These are phyloP conservation scores for Brevimyrus niger DNA, from an alignment of 2,113 vertebrate species.

Conservation along the genomic window DNA sequence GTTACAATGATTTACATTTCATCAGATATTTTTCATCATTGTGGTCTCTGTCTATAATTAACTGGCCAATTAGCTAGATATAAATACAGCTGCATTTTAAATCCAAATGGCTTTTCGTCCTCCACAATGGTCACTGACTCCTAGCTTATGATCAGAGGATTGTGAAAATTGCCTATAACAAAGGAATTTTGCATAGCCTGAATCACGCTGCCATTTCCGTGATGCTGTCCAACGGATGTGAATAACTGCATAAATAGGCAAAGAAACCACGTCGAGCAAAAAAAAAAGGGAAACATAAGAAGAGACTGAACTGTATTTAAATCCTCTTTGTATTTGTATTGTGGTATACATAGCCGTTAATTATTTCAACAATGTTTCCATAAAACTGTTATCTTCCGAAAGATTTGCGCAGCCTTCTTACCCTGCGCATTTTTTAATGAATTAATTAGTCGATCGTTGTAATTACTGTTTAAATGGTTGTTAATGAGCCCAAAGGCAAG, in stretches of 20 bases:
- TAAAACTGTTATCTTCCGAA: conserved; percentile 57
- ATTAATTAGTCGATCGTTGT: conserved; percentile 72
- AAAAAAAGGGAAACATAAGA: conserved; percentile 40
- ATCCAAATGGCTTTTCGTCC: conserved; percentile 41
- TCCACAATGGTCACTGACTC: conserved; percentile 36
- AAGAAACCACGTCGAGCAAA: conserved; percentile 23
- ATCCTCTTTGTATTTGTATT: conserved; percentile 50
- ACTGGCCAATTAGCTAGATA: conserved; percentile 43
- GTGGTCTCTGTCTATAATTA: conserved; percentile 46
- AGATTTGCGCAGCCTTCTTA: conserved; percentile 58
- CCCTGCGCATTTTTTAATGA: conserved; percentile 55
- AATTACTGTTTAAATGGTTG: conserved; percentile 74
- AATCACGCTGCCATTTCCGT: conserved; percentile 46
- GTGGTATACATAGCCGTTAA: conserved; percentile 56
- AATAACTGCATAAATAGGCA: conserved; percentile 11
- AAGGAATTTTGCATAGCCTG: conserved; percentile 45
- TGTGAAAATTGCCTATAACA: conserved; percentile 45
- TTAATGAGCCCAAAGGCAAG: conserved; percentile 73
- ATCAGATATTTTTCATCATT: conserved; percentile 47
- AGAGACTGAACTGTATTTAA: conserved; percentile 36
- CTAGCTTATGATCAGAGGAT: conserved; percentile 23
- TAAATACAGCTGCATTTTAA: conserved; percentile 37
- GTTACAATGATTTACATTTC: conserved; percentile 37
- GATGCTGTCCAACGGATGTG: conserved; percentile 40
- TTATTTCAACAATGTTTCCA: conserved; percentile 54